Evolutionary conservation across 2,888 invertebrate genomes (phyloP).

Genomic region (Thelaira solivaga): DNA sequence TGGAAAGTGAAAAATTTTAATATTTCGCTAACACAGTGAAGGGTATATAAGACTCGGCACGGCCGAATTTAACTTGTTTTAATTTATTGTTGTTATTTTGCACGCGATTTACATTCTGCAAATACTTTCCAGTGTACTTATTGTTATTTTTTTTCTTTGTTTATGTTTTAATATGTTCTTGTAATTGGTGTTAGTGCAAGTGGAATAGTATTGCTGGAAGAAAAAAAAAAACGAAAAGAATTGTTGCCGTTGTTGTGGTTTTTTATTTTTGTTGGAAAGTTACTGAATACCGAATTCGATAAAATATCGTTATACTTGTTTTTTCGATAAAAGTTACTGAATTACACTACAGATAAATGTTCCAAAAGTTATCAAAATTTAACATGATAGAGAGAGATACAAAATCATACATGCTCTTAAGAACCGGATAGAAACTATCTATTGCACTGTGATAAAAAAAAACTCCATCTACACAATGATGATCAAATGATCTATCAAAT

Average conservation of each 20-base stretch:
- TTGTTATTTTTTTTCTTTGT: too few species aligned
- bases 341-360: slow-evolving; percentile 62
- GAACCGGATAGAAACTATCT: too few species aligned
- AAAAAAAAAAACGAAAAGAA: slow-evolving; percentile 25
- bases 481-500: too few species aligned
- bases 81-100: too few species aligned
- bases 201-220: slow-evolving; percentile 39
- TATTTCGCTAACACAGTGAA: too few species aligned
- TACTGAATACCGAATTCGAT: neutral
- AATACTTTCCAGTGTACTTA: slow-evolving; percentile 25
- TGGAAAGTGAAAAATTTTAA: too few species aligned
- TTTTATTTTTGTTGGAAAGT: too few species aligned
- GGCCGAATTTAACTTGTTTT: too few species aligned
- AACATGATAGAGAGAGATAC: slow-evolving; percentile 23
- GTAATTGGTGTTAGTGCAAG: slow-evolving; percentile 5
- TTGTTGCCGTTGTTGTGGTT: slow-evolving; percentile 13
- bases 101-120: slow-evolving; percentile 61
- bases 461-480: too few species aligned
- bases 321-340: slow-evolving; percentile 61
- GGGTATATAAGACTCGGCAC: too few species aligned
- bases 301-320: slow-evolving; percentile 46
- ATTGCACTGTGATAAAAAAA: too few species aligned
- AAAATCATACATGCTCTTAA: too few species aligned
- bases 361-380: slow-evolving; percentile 49
- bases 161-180: neutral